These are phyloP conservation scores for Andricus quercusramuli DNA, from an alignment of 2,888 invertebrate species.

Conservation along the genomic window DNA sequence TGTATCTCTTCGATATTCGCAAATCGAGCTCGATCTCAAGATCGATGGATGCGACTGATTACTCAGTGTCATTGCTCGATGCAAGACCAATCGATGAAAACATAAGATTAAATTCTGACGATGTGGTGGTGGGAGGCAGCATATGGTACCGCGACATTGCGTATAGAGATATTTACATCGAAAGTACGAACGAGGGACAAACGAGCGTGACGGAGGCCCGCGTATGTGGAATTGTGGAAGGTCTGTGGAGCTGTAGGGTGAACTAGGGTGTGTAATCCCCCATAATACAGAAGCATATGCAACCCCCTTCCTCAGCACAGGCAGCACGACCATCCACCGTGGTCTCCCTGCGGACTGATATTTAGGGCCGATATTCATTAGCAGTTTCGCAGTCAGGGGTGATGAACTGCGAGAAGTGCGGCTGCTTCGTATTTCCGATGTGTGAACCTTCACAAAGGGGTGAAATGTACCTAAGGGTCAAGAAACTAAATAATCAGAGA, in stretches of 20 bases:
- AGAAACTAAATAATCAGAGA: slow-evolving; percentile 25
- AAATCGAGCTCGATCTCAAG: not conserved
- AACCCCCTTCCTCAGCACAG: slow-evolving; percentile 55
- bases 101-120: too few species aligned
- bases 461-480: slow-evolving; percentile 21
- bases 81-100: too few species aligned
- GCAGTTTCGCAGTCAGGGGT: slow-evolving; percentile 70
- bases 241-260: slow-evolving; percentile 52
- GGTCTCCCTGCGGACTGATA: slow-evolving; percentile 75
- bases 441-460: slow-evolving; percentile 25
- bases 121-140: not conserved
- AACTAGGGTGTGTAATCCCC: slow-evolving; percentile 66
- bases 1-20: not conserved
- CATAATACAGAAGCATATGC: slow-evolving; percentile 75
- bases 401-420: slow-evolving; percentile 64
- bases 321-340: slow-evolving; percentile 50
- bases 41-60: not conserved
- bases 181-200: slow-evolving; percentile 74
- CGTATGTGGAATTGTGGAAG: slow-evolving; percentile 52
- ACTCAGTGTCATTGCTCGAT: too few species aligned
- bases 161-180: slow-evolving; percentile 38
- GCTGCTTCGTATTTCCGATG: slow-evolving; percentile 48
- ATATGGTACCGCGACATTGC: slow-evolving; percentile 48
- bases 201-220: slow-evolving; percentile 75
- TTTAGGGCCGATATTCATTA: slow-evolving; percentile 79